Evolutionary conservation across 2,888 invertebrate genomes (phyloP), one percentile per base, ranked within the genome.

Genomic region (Chloromyia formosa): DNA sequence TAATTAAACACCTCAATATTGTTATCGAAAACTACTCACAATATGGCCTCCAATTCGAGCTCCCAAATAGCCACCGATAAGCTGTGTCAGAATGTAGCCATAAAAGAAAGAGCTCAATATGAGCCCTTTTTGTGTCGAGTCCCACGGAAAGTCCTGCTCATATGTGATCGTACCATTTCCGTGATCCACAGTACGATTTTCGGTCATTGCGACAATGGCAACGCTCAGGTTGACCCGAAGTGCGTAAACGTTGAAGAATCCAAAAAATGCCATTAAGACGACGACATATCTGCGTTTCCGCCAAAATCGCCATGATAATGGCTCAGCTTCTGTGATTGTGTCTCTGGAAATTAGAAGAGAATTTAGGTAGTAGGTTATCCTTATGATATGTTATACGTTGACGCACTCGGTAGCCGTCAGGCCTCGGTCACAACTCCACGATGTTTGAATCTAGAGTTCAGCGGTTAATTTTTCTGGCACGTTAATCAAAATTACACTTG

Each of bases 161-260:
- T 92, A 86, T 40, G 84, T 82, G 14, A 88, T 82, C 0, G 89
- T 90, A n/a, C 93, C 93, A 79, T 91, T 89, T 0, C 87, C 89
- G 74, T 89, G 85, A 54, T 86, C 85, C 3, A 88, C 88, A 64
- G 88, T 89, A 76, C 89, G 86, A 23, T 91, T 89, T 80, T 92
- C 90, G 0, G 93, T 94, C 97, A 97, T 97, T 77, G 95, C 95
- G 58, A 97, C 95, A 78, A 97, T 94, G 2, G 95, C 96, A 16
- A 97, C 94, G 78, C 95, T 96, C 78, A 97, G 88, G 86, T 96
- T 96, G 4, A 95, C 95, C 54, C 95, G 87, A 75, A 95, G 85
- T 3, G 94, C 90, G 83, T 94, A 95, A 1, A 93, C 91, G 80
- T 93, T 93, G 87, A 94, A 93, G 85, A 94, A 94, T 4, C 94